A percentile compares a stretch with the other conserved stretches of the same genome.
Conservation (phyloP, 2,797 vertebrate species). For the Poecilia velifera region DNA sequence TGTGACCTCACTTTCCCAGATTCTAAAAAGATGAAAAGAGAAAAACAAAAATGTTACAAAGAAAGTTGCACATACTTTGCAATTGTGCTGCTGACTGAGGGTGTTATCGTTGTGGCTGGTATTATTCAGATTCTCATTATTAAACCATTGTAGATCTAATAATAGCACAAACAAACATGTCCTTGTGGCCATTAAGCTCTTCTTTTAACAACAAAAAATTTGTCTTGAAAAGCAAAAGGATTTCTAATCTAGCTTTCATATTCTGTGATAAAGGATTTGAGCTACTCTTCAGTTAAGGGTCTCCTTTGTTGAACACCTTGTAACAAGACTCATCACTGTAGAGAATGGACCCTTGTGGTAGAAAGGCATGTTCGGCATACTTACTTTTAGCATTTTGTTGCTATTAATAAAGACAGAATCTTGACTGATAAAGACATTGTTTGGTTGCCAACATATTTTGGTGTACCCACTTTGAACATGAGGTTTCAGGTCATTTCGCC, state of each 20-base stretch:
- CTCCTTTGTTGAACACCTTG: neutral
- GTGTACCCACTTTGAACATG: neutral
- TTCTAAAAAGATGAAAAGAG: constrained; percentile 36
- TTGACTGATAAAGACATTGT: neutral
- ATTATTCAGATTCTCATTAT: neutral
- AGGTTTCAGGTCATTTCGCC: neutral
- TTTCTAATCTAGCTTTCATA: neutral
- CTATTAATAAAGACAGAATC: neutral
- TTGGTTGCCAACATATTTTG: neutral
- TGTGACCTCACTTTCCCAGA: constrained; percentile 68
- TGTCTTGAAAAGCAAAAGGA: neutral
- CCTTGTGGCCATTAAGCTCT: neutral
- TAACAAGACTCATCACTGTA: neutral
- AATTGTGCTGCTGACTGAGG: constrained; percentile 5
- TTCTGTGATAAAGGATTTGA: neutral
- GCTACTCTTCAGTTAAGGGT: neutral
- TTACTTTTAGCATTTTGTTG: neutral
- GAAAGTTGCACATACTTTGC: constrained; percentile 16
- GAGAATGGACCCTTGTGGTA: neutral
- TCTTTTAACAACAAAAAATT: neutral
- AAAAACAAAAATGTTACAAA: constrained; percentile 10
- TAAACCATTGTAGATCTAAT: neutral
- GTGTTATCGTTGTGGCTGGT: neutral
- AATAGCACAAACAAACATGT: neutral
- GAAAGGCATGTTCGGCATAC: neutral